A percentile compares a stretch with the other conserved stretches of the same genome.
These are phyloP conservation scores for Tetragonula clypearis DNA, from an alignment of 1,140 invertebrate genomes.

Conservation along the genomic window DNA sequence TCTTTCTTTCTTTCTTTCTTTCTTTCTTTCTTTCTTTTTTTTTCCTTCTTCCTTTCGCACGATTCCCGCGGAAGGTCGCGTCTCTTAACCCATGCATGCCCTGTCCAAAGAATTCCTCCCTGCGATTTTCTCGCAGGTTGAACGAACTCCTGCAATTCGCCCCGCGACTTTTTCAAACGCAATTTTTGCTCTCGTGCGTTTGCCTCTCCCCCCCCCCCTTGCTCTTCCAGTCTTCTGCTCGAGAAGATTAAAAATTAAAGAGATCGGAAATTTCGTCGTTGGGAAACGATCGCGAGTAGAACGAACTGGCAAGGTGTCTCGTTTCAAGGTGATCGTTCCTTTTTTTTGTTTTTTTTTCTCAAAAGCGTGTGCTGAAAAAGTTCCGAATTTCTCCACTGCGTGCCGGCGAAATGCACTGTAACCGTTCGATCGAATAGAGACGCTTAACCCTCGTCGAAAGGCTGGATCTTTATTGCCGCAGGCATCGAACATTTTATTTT, in stretches of 20 bases:
- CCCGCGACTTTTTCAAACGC: not conserved
- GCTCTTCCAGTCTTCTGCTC: no score
- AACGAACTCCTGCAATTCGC: constrained; percentile 56
- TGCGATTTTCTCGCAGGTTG: constrained; percentile 64
- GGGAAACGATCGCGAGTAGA: not conserved
- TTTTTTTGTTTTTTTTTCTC: no score
- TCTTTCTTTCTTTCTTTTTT: no score
- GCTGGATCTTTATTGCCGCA: not conserved
- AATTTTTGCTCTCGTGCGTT: not conserved
- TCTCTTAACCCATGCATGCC: constrained; percentile 67
- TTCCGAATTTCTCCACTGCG: not conserved
- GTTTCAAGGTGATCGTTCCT: no score
- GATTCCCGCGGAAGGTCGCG: constrained; percentile 64
- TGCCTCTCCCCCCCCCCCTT: not conserved
- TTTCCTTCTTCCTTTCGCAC: constrained; percentile 37
- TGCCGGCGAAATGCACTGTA: no score
- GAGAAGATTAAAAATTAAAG: not conserved
- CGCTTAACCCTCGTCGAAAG: not conserved
- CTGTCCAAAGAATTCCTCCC: constrained; percentile 64
- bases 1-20: not conserved
- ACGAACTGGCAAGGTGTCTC: not conserved
- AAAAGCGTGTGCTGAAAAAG: no score
- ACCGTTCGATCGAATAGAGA: not conserved
- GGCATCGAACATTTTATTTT: not conserved
- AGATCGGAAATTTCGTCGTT: not conserved